Evolutionary conservation across 2,797 vertebrate genomes (phyloP), one percentile per base, ranked within the genome.

Genomic region (Sarcoramphus papa): DNA sequence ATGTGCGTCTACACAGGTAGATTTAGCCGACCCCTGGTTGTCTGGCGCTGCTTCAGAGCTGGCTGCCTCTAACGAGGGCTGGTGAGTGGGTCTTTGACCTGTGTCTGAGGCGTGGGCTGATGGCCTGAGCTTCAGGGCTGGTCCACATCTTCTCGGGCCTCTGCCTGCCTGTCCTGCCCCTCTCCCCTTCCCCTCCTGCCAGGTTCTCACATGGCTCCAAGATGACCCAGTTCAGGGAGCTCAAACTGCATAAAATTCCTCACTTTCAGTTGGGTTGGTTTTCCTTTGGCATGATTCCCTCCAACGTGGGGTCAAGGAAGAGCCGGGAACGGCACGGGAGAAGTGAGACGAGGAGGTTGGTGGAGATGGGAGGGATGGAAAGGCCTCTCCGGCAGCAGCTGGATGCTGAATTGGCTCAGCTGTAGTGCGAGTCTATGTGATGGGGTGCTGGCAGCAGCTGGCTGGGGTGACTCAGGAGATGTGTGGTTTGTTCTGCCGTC

Each of bases 221-320:
- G 28, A 13, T 8, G 40, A 48, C 30, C 12, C 41, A 14, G 33
- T 50, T 63, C 45, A 47, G n/a, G 22, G 24, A 57, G 22, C 33
- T 40, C 67, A 35, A 28, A 30, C 24, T 1, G 8, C 56, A 1
- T 28, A 3, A 10, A 37, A 51, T 40, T 6, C 40, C 69, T 14
- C 7, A 0, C 33, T n/a, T 15, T 1, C 2, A 2, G 7, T 2
- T 2, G 43, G 6, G 18, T 6, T 17, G 4, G 15, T 37, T 72
- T 37, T 11, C 28, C 2, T 1, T 1, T 13, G 59, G 18, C 2
- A 0, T 4, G 8, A 13, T 35, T 23, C 14, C 22, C 33, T 31
- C 30, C 41, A 1, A 5, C 0, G 2, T 1, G 11, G 45, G 33
- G 4, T 33, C 4, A 3, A 45, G 54, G 45, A 69, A 1, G 48